Evolutionary conservation across 2,888 invertebrate species (phyloP), one percentile per base, ranked within the genome.

Genomic region (Lithophane leautieri): DNA sequence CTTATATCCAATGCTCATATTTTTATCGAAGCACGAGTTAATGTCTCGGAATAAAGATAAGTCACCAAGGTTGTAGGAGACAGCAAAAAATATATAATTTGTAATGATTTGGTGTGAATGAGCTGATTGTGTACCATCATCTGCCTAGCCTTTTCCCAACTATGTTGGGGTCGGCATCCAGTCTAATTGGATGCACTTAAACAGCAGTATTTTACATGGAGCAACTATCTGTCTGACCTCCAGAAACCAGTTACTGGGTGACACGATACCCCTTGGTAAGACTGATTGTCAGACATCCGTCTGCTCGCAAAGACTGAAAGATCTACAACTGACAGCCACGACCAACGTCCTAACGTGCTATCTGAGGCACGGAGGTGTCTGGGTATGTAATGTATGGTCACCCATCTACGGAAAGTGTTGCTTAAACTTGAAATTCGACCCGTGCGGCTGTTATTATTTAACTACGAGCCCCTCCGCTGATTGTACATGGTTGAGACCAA

Each of bases 11-110:
- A 70, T 66, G 60, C 68, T 75, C 75, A 73, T 80, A 82, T 79
- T 87, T 81, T 81, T 86, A 81, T 84, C 79, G 72, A 65, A 74
- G 75, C 73, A 79, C 75, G 73, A 79, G 76, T 81, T 88, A 89
- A 88, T 89, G 88, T 84, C 80, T 84, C 70, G 89, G 89, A 89
- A 89, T 73, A 78, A 76, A 86, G 89, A 89, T 89, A 89, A 86
- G 79, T 75, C 42, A n/a, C 25, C 40, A 61, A 34, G 61, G 66
- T 22, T 68, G 58, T 77, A 65, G 44, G 67, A 63, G 52, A 60
- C 22, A 25, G 80, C 58, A 54, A 66, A 71, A 60, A 69, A 52
- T 34, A 11, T 65, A 52, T 34, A 42, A 76, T 76, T 73, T 61
- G 11, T 60, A 34, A 34, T n/a, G 60, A 34, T 22, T 60, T 58